Base-by-base conservation (phyloP, 2,888 invertebrate species). In the Atherix ibis region DNA sequence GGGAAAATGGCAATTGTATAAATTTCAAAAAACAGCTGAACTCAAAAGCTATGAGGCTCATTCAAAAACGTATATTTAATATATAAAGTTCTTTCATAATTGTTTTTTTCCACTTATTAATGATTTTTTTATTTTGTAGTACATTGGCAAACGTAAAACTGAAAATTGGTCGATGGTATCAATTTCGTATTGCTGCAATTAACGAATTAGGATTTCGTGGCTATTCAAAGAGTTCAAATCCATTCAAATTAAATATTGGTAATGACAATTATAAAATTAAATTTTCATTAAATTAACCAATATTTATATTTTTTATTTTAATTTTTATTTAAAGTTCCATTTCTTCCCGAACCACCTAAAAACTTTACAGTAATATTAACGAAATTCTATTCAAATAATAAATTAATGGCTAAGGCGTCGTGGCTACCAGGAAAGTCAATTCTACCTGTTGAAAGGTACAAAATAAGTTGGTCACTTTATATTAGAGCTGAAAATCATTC, bases 171-270 rank as follows among this genome's bases (percentile, higher is more conserved):
- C 70, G 74, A 31, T 81, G 80, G 80, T 82, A 81, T 55, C 73
- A 79, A 44, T 79, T 81, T 49, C 66, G 81, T n/a, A 74, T 81
- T 4, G 79, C 81, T 0, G 75, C 81, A 1, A 70, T 82, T 3
- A 79, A 76, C 49, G 68, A 68, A 2, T 67, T 72, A 32, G 82
- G 82, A 1, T 77, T 78, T 4, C 62, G 71, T 40, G 82, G 82
- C 8, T 82, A 73, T 48, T 80, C 80, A 0, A 58, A 63, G 14
- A 69, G 71, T 30, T 71, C 75, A 62, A 69, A 54, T 67, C 71
- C 52, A 56, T 81, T 46, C 67, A 48, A 52, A 25, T 44, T 59
- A 18, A 44, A 50, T 15, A 52, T 54, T 39, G 51, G 59, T 59
- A 50, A 55, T 54, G 49, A 31, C n/a, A n/a, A n/a, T n/a, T n/a